Evolutionary conservation across 2,113 vertebrate genomes (phyloP), one percentile per base, ranked within the genome.

Genomic region (Panthera tigris): DNA sequence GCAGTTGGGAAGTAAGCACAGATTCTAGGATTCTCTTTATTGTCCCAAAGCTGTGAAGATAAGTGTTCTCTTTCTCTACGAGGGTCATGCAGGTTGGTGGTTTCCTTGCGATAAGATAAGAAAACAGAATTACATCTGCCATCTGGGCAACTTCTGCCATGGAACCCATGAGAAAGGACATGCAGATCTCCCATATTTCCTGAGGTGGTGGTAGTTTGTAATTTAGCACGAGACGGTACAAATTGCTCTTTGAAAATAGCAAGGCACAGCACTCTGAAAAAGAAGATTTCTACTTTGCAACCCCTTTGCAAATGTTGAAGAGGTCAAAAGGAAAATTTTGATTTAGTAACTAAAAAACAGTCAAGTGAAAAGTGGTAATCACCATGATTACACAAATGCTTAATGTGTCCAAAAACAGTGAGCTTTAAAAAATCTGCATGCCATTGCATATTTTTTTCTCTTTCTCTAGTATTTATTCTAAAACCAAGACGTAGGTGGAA

Each of bases 401-500:
- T 36, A 82, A 71, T 61, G 23, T 29, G 16, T 80, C 83, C 84
- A 71, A 92, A 96, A 90, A 48, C 29, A 91, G 45, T 36, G 50
- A 52, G 65, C 48, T 95, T 85, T 52, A 45, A 71, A 95, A 95
- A 95, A 92, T 89, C 91, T 95, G 97, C 88, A 55, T 78, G 36
- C 31, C 13, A 39, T 78, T 73, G 71, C 92, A 96, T 61, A 78
- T 92, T 96, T 94, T 73, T 95, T 86, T 39, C 31, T 48, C 45
- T 82, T 89, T 96, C 55, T 94, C 68, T 79, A 41, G 88, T 88
- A 39, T 86, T 96, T 96, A 94, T 91, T 96, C 88, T 96, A 91
- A 95, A 97, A 92, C 39, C 55, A 91, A 91, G 91, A 86, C 1
- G 81, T 93, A 85, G 89, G 91, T 96, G 97, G 97, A 98, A 97